These are phyloP conservation scores for Machimus rusticus DNA, from an alignment of 2,888 invertebrate species.

Conservation along the genomic window DNA sequence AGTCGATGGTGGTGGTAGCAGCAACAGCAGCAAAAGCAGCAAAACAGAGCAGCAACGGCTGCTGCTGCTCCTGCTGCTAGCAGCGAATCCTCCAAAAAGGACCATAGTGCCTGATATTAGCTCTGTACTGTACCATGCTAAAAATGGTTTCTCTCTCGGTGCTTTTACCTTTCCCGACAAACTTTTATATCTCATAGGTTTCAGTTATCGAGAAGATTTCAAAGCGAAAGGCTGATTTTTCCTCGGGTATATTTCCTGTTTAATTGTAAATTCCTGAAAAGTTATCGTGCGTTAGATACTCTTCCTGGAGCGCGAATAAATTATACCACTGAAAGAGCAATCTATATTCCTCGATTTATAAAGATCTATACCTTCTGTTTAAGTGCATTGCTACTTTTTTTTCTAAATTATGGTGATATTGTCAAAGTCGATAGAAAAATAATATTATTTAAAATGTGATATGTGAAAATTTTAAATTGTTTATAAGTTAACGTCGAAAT, in stretches of 20 bases:
- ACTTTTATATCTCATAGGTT: constrained; percentile 17
- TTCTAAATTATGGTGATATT: neutral
- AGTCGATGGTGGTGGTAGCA: neutral
- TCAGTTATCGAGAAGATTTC: constrained; percentile 32
- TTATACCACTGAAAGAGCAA: neutral
- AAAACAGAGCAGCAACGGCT: neutral
- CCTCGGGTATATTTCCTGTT: neutral
- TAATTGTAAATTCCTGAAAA: neutral
- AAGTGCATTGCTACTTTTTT: neutral
- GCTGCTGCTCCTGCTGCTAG: too few species aligned
- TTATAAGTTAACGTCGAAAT: neutral
- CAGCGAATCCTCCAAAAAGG: constrained; percentile 8
- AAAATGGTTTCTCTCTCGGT: neutral
- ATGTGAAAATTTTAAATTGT: neutral
- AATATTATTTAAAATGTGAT: neutral
- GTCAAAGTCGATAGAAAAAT: neutral
- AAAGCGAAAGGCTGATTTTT: constrained; percentile 29
- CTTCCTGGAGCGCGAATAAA: neutral
- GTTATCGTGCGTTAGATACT: neutral
- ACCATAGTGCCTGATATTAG: constrained; percentile 7
- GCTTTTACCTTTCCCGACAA: neutral
- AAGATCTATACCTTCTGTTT: neutral
- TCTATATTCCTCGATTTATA: neutral
- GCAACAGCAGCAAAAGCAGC: neutral
- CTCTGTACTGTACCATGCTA: neutral